Base-by-base conservation (phyloP, 1,140 invertebrate genomes). In the Lepidotrigona ventralis region DNA sequence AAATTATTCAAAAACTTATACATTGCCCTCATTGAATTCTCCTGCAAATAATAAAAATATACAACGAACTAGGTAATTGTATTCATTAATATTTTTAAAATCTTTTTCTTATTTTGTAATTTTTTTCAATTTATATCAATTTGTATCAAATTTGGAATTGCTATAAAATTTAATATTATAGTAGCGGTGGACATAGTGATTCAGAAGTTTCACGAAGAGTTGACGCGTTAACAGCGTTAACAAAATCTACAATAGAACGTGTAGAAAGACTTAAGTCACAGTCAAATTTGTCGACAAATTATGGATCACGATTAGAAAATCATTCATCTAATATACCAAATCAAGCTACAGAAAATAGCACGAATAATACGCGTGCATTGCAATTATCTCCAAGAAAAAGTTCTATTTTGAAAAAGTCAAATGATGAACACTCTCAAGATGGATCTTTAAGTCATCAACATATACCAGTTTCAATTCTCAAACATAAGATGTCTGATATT, bases 401-500 rank as follows among this genome's bases (percentile, higher is more conserved):
- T 87, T 90, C 88, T 33, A 90, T 89, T 74, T 86, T 90, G n/a
- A 92, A 89, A 63, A 84, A 85, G 58, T 58, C 85, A 26, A 90
- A 54, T 82, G 94, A 95, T 69, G 94, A 95, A 53, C 80, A 88
- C 64, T 79, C 86, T 79, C 90, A 79, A 79, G 86, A 90, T 77
- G 85, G 86, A 74, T 90, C 68, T 68, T 82, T 77, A 84, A 92
- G 64, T 86, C 90, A 79, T 91, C 95, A 92, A 93, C 95, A 91
- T 94, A 82, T 85, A 63, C 95, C 96, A 46, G 96, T 97, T 73
- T 97, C 97, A 58, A 98, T 97, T 87, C 92, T 97, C n/a, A 97
- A 97, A 93, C 95, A 96, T 87, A 97, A 97, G 93, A 95, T 95
- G 46, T 94, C 95, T 79, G 95, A 96, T 86, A 95, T 95, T 91